Evolutionary conservation across 2,888 invertebrate genomes (phyloP), one percentile per base, ranked within the genome.

Genomic region (Orthosia cruda): DNA sequence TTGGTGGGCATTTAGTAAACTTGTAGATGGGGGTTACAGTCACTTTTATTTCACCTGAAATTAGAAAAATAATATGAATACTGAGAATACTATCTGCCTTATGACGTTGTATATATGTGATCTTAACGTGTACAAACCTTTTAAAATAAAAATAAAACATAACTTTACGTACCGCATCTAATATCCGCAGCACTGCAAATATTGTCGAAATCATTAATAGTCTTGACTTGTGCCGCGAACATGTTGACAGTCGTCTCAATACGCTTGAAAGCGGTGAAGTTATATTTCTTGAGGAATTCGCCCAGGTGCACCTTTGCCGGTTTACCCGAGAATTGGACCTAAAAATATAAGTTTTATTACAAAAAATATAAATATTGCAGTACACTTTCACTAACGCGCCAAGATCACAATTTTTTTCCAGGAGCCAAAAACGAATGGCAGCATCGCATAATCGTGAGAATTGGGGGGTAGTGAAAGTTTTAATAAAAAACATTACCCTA

Each of bases 41-140:
- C 3, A 94, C 90, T 66, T 86, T 90, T n/a, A 92, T 89, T 2
- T 88, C 85, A 81, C 95, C 96, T 96, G 92, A 23, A 91, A 92
- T 58, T 32, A 76, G 68, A 69, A 77, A 5, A 59, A 68, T 7
- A 74, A 45, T 11, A 55, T 62, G 0, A 71, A 16, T 57, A 62
- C 9, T 16, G 45, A 50, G 11, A 47, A 47, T 50, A 23, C n/a
- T 32, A 26, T 47, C 16, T 9, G 13, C 9, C 12, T 16, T 65
- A 15, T 26, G 74, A 20, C n/a, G 13, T 11, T n/a, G 16, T 13
- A 4, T n/a, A 57, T 5, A 9, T 9, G 40, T 40, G 40, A 40
- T 40, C 40, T 7, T 40, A 40, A 9, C 40, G 40, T 40, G 40
- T 40, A 9, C 40, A 1, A 9, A 40, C 40, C 40, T 40, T 40